These are phyloP conservation scores for Megathymus violae DNA, from an alignment of 1,140 invertebrate species.

Conservation along the genomic window DNA sequence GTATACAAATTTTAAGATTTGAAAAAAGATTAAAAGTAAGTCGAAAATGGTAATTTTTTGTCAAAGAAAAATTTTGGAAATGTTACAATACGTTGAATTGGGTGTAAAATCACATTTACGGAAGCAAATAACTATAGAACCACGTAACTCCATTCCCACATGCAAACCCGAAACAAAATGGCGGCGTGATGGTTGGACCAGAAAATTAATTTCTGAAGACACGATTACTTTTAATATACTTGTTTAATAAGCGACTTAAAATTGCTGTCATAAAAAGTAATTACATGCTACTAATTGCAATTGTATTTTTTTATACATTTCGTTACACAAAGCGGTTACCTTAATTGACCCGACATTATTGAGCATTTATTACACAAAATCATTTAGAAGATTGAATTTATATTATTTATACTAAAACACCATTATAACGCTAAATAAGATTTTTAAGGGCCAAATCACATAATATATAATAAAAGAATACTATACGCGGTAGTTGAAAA, in stretches of 20 bases:
- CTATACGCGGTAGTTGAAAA: too few species aligned
- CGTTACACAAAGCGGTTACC: too few species aligned
- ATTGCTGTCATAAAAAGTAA: neutral
- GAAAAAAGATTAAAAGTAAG: constrained; percentile 28
- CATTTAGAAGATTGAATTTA: too few species aligned
- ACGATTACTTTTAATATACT: constrained; percentile 3
- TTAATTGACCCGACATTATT: too few species aligned
- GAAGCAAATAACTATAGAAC: constrained; percentile 21
- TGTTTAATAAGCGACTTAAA: constrained; percentile 3
- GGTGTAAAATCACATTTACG: constrained; percentile 34
- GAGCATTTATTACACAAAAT: too few species aligned
- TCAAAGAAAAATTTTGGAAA: constrained; percentile 31
- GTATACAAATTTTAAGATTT: constrained; percentile 29
- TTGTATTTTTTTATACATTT: too few species aligned
- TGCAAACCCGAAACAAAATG: constrained; percentile 14
- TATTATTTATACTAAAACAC: too few species aligned
- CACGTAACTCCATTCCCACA: constrained; percentile 21
- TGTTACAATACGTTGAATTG: constrained; percentile 29
- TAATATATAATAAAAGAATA: too few species aligned
- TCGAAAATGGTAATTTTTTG: constrained; percentile 25
- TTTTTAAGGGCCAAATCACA: too few species aligned
- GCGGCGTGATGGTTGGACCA: constrained; percentile 4
- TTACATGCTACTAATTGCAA: neutral
- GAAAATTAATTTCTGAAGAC: constrained; percentile 26
- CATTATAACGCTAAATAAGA: too few species aligned